Base-by-base conservation (phyloP, 2,888 invertebrate genomes). In the Terebella lapidaria region DNA sequence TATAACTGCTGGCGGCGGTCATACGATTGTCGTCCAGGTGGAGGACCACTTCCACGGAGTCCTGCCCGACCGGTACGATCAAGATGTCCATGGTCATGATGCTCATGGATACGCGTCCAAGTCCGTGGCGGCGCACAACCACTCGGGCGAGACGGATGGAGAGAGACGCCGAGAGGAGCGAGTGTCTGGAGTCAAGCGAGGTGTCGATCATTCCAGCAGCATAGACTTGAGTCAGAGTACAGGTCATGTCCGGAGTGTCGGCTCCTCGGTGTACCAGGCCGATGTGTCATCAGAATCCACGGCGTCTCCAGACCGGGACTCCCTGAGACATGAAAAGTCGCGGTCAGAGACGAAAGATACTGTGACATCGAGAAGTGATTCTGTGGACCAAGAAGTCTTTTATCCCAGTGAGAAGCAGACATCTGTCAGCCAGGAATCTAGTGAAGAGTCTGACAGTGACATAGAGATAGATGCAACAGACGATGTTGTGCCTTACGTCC, bases 11-110 rank as follows among this genome's bases (percentile, higher is more conserved):
- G 56, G 64, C 47, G 56, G 47, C n/a, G 67, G 69, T 15, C 52
- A 58, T 24, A 67, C 67, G n/a, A 67, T 65, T 28, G 65, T 67
- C 10, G 45, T 70, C 18, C 70, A 70, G 56, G 60, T 70, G 42
- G 57, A 66, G 10, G 63, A 69, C 55, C 52, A 60, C 25, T 70
- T 66, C 42, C 55, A 57, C 2, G 66, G 66, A 3, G 26, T 55
- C n/a, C 57, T 67, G 3, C 68, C 66, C 1, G 66, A 67, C 15
- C 27, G 53, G 15, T 5, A 22, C 49, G 24, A 35, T 10, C 35
- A 35, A 18, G 35, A 35, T 35, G 35, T n/a, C n/a, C n/a, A n/a
- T n/a, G n/a, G n/a, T n/a, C n/a, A n/a, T n/a, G n/a, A n/a, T n/a
- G n/a, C n/a, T n/a, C n/a, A n/a, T n/a, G n/a, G n/a, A n/a, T n/a